Evolutionary conservation across 1,140 invertebrate species (phyloP), one percentile per base, ranked within the genome.

Genomic region (Dendrolimus kikuchii): DNA sequence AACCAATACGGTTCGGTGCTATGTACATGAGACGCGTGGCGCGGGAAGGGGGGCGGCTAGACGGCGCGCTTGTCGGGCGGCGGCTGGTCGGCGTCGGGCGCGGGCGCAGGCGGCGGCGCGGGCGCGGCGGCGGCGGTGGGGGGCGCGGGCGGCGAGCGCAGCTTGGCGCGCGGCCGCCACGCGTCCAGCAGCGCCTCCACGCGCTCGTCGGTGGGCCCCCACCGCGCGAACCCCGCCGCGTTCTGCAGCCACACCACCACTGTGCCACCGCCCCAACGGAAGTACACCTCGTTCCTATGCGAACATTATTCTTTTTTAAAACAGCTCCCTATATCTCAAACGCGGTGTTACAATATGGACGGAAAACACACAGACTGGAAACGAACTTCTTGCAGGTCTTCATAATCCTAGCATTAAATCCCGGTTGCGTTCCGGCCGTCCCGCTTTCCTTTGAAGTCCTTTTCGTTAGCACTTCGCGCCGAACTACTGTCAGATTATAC

Each of bases 231-330:
- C 2, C 97, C 97, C 3, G 95, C 92, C 61, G 95, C 92, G 81
- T 99, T 98, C 88, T 99, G 97, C 43, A 99, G 87, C 94, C 98
- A 98, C 6, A 97, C 93, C 3, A 98, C 93, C 43, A 98, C 88
- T 7, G 95, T 98, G 4, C 95, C 95, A 74, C 97, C 93, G 36
- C 91, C 90, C 50, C 95, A 94, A 66, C 95, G 91, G 8, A 96
- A 90, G 60, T 69, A 69, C 41, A 66, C 60, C 55, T 69, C 66
- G 53, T 53, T 66, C 56, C 66, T 69, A 50, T 7, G 40, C 44
- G 10, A 42, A 2, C 6, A 42, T 42, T 42, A 42, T 2, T 2
- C 41, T n/a, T 7, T n/a, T n/a, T 7, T 42, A 7, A 42, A 7
- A 42, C n/a, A 42, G 2, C 41, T 42, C n/a, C 41, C 23, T 23